phyloP scores from a whole-genome alignment of 2,113 vertebrate genomes.

The Crocuta crocuta region DNA sequence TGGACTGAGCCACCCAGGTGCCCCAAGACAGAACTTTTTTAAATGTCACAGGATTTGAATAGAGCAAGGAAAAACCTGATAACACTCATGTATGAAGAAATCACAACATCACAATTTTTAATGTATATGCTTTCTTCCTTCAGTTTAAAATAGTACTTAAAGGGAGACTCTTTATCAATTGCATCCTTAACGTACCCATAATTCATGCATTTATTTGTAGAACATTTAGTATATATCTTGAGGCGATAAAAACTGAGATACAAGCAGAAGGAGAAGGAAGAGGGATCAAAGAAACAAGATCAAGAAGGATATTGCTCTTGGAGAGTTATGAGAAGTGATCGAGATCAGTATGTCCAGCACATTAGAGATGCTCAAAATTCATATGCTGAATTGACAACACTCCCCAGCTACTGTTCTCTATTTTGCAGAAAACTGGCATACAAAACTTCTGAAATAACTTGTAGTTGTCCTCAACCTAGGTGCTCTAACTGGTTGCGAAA shows the following conservation, averaged over 20 bases:
- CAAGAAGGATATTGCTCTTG: neutral
- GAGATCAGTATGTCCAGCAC: neutral
- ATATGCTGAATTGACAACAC: neutral
- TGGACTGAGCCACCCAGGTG: too few species aligned
- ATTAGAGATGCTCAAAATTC: neutral
- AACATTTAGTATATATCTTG: neutral
- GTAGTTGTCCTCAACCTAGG: neutral
- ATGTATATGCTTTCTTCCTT: neutral
- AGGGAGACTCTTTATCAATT: neutral
- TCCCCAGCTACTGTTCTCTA: neutral
- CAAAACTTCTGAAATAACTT: constrained; percentile 19
- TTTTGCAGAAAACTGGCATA: neutral
- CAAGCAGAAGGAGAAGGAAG: neutral
- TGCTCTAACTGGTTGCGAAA: neutral
- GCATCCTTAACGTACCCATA: neutral
- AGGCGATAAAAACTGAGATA: neutral
- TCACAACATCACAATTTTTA: neutral
- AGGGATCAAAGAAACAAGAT: neutral
- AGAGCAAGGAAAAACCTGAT: neutral
- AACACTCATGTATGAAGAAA: neutral
- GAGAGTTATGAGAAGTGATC: neutral
- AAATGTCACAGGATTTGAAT: neutral
- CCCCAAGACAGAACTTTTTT: neutral
- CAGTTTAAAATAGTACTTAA: neutral
- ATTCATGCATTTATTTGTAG: neutral